Evolutionary conservation across 2,113 vertebrate species (phyloP).

Genomic region (Nycticryphes semicollaris): DNA sequence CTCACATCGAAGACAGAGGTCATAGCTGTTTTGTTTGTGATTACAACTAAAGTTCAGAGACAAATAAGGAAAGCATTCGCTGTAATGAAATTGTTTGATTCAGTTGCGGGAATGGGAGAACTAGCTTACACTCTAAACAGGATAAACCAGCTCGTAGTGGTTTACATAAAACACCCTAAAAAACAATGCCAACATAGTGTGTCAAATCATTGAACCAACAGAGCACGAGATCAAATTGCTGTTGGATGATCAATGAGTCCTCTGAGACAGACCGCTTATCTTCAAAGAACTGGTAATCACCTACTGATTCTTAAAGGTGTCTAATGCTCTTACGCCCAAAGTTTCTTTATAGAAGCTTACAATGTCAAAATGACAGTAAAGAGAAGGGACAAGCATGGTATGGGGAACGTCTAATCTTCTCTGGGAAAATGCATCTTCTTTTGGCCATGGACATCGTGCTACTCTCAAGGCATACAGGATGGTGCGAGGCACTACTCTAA

Average conservation of each 20-base stretch:
- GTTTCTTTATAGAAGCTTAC: background rate
- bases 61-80: background rate
- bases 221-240: slow-evolving; percentile 11
- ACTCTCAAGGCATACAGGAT: background rate
- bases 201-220: slow-evolving; percentile 25
- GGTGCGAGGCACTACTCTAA: background rate
- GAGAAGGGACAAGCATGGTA: background rate
- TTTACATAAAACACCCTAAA: slow-evolving; percentile 20
- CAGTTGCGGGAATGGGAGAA: background rate
- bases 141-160: slow-evolving; percentile 42
- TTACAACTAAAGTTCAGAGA: background rate
- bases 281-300: background rate
- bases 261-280: background rate
- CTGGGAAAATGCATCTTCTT: background rate
- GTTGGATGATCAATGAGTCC: background rate
- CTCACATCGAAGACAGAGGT: background rate
- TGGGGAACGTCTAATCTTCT: background rate
- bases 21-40: background rate
- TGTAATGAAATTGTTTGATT: background rate
- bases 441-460: background rate
- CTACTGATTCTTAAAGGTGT: background rate
- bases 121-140: slow-evolving; percentile 15
- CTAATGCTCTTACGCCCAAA: background rate
- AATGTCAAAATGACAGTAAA: background rate
- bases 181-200: background rate